Percentiles rank a stretch among this genome's conserved stretches.
These are phyloP conservation scores for Aramus guarauna DNA, from an alignment of 2,113 vertebrate genomes.

Conservation along the genomic window DNA sequence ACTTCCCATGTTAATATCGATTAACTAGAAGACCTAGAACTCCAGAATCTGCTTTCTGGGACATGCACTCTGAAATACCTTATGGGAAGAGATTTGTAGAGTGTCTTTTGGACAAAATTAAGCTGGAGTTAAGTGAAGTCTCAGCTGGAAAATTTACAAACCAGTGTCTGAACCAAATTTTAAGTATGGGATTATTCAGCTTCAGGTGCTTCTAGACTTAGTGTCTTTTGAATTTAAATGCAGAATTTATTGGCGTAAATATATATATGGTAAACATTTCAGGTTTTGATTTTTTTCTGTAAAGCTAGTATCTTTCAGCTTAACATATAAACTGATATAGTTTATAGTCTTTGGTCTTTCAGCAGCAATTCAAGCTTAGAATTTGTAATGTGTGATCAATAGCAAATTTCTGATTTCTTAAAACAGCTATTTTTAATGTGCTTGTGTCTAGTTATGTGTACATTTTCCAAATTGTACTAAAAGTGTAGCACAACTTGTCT, in stretches of 20 bases:
- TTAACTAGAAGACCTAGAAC: background rate
- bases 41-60: background rate
- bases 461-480: background rate
- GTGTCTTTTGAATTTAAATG: background rate
- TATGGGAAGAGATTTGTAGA: background rate
- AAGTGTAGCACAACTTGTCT: background rate
- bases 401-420: background rate
- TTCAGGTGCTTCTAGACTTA: background rate
- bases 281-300: fast-evolving
- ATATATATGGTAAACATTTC: background rate
- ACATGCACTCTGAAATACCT: background rate
- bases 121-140: background rate
- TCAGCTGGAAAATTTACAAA: background rate
- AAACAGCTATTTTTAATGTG: background rate
- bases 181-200: background rate
- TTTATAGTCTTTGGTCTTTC: background rate
- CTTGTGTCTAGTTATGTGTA: background rate
- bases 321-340: background rate
- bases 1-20: background rate
- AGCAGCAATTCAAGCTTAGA: background rate
- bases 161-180: background rate
- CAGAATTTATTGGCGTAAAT: background rate
- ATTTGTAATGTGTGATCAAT: background rate
- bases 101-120: background rate
- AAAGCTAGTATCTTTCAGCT: background rate